Base-by-base conservation (phyloP, 2,113 vertebrate genomes). In the Myanophis thanlyinensis region DNA sequence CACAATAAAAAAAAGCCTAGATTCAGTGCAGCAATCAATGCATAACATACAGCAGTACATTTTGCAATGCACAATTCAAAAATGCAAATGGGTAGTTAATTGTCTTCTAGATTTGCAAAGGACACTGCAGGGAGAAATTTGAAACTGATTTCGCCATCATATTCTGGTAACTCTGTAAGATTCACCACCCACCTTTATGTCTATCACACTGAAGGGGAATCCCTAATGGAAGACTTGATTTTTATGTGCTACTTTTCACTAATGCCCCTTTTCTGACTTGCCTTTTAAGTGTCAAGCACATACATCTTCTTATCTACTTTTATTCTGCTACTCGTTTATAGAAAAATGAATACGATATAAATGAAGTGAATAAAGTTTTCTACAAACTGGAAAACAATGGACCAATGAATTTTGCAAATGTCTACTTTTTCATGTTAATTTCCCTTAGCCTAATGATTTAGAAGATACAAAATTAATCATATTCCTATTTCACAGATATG, bases 401-500 rank as follows among this genome's bases (percentile, higher is more conserved):
- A 93, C 87, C 48, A 88, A 46, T 40, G 4, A n/a, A 35, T 40
- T 73, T 48, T 1, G 93, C 87, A 4, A 89, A 91, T 90, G 89
- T 91, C 2, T 2, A 9, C 47, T 92, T 92, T 89, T 44, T 35
- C 80, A 49, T 47, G 47, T 1, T 2, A 3, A 88, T 93, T 44
- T 18, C n/a, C 2, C 67, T 0, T 35, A 0, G 0, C 30, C n/a
- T 54, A 12, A 52, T 90, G 94, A 92, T 91, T 90, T 94, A 88
- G 94, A 92, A 93, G 92, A 93, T 94, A 91, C 8, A 73, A 35
- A 91, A 96, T 93, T 91, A 93, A 96, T 93, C 92, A 52, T 53
- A 5, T 5, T 73, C 86, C 10, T 93, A 96, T 94, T 96, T 94
- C n/a, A n/a, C n/a, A n/a, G n/a, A n/a, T n/a, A n/a, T n/a, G n/a